Conservation (phyloP, 2,888 invertebrate species). For the Smittia aterrima region DNA sequence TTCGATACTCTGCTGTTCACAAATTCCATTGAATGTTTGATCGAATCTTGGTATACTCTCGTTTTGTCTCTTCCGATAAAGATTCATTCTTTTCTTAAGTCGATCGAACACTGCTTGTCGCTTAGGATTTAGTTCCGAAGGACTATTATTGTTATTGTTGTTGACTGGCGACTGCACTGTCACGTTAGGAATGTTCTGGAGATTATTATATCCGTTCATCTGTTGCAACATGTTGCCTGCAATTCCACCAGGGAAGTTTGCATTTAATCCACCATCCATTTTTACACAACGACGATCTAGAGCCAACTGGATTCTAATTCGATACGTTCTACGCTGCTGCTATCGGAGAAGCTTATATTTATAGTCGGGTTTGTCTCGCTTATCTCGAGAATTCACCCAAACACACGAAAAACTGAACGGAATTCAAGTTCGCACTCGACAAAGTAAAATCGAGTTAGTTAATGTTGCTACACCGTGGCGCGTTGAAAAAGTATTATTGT, state of each 20-base stretch:
- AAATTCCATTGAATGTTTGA: constrained; percentile 80
- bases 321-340: not conserved
- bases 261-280: not conserved
- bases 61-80: constrained; percentile 79
- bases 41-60: constrained; percentile 86
- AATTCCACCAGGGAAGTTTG: constrained; percentile 23
- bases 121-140: constrained; percentile 73
- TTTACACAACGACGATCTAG: not conserved
- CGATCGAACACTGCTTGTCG: constrained; percentile 84
- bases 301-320: not conserved
- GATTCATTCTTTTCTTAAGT: constrained; percentile 79
- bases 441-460: not conserved
- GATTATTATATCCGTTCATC: constrained; percentile 13
- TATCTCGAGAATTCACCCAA: not conserved
- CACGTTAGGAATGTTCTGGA: not conserved
- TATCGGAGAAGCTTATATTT: not conserved
- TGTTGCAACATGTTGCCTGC: constrained; percentile 21
- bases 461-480: not conserved
- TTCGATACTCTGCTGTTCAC: constrained; percentile 89
- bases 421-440: not conserved
- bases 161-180: constrained; percentile 49
- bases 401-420: not conserved
- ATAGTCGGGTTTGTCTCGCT: not conserved
- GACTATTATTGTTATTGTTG: constrained; percentile 60
- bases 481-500: not conserved